These are phyloP conservation scores for Staurois parvus DNA, from an alignment of 2,797 vertebrate genomes.

Conservation along the genomic window DNA sequence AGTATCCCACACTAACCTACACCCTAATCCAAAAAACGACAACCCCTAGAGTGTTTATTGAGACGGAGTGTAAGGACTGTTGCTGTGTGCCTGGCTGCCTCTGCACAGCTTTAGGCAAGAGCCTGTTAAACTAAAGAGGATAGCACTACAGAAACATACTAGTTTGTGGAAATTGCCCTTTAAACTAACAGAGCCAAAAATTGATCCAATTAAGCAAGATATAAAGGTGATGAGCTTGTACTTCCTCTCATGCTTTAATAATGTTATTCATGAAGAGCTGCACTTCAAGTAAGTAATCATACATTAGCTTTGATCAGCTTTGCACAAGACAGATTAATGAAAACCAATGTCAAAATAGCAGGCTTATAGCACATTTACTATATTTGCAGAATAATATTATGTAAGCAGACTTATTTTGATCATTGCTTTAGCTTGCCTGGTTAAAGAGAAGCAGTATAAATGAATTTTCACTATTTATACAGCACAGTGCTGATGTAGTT, in stretches of 20 bases:
- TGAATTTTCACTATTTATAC: too few relatives aligned
- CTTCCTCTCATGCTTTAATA: neutral
- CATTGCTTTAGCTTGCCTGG: neutral
- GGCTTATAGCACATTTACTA: neutral
- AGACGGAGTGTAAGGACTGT: too few relatives aligned
- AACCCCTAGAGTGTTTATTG: too few relatives aligned
- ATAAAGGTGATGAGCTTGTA: neutral
- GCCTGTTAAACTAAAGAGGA: too few relatives aligned
- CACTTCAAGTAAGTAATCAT: neutral
- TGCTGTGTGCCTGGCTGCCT: too few relatives aligned
- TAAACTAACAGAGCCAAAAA: neutral
- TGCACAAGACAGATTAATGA: neutral
- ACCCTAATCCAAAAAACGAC: too few relatives aligned
- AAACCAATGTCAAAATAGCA: neutral
- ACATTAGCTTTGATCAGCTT: neutral
- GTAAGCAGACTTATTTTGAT: neutral
- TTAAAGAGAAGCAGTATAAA: too few relatives aligned
- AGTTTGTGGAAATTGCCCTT: too few relatives aligned
- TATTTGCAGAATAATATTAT: neutral
- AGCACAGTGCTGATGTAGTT: too few relatives aligned
- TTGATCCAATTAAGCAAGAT: neutral
- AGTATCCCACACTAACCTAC: too few relatives aligned
- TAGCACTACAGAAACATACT: too few relatives aligned
- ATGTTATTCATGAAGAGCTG: neutral
- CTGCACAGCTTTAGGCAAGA: too few relatives aligned